Conservation (phyloP, 2,797 vertebrate genomes). For the Darevskia mixta region DNA sequence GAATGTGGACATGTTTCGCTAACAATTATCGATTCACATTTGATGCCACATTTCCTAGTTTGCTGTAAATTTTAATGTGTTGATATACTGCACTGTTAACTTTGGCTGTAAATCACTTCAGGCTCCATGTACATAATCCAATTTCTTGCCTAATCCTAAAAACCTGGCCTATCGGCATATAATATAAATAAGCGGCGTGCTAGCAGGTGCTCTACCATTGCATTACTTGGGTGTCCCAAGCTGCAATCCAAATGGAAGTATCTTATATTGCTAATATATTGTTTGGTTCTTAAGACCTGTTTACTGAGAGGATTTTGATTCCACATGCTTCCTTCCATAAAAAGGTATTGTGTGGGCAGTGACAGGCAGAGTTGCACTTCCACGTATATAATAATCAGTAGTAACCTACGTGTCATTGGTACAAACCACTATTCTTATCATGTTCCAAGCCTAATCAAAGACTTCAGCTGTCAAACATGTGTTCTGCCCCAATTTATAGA, state of each 20-base stretch:
- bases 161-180: neutral
- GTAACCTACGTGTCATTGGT: too few relatives aligned
- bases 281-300: neutral
- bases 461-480: neutral
- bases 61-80: neutral
- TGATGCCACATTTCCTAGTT: neutral
- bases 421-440: neutral
- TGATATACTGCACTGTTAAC: neutral
- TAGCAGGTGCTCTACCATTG: neutral
- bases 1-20: neutral
- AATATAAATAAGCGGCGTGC: neutral
- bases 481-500: slow-evolving; percentile 5
- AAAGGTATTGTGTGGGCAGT: too few relatives aligned
- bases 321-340: too few relatives aligned
- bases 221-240: neutral
- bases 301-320: neutral
- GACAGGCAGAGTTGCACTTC: too few relatives aligned
- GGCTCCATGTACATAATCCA: neutral
- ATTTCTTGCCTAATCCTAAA: neutral
- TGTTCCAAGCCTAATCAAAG: neutral
- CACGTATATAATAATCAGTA: too few relatives aligned
- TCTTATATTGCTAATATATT: neutral
- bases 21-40: neutral
- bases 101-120: neutral
- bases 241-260: neutral